Conservation (phyloP, 1,140 invertebrate species). For the Spodoptera frugiperda region DNA sequence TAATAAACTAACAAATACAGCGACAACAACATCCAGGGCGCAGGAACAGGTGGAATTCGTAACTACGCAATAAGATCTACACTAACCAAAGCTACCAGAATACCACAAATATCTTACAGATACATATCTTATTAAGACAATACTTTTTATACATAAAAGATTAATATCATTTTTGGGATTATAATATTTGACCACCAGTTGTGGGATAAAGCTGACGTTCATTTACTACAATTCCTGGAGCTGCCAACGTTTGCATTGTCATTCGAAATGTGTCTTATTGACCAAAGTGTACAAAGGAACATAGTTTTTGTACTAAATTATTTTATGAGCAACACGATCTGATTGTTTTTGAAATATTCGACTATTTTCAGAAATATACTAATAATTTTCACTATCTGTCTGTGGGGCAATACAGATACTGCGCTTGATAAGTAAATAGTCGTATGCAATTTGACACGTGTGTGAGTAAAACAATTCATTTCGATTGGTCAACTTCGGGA, state of each 20-base stretch:
- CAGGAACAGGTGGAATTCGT: conserved; percentile 39
- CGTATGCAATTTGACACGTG: no score
- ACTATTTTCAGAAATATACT: no score
- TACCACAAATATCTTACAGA: conserved; percentile 33
- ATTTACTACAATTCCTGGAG: background rate
- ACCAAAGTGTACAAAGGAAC: no score
- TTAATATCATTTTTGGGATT: conserved; percentile 45
- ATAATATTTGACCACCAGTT: conserved; percentile 33
- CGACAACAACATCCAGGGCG: conserved; percentile 17
- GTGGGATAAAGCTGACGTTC: conserved; percentile 32
- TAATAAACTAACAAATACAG: conserved; percentile 18
- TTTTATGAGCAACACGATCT: no score
- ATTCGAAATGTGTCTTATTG: no score
- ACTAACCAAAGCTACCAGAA: conserved; percentile 18
- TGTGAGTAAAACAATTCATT: background rate
- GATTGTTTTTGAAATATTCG: no score
- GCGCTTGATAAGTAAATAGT: no score
- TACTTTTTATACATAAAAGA: conserved; percentile 22
- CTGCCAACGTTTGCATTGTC: no score
- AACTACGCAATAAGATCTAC: conserved; percentile 24
- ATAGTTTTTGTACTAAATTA: no score
- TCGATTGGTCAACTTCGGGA: background rate
- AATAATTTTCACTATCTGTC: no score
- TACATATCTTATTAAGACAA: conserved; percentile 28
- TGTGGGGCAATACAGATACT: no score